These are phyloP conservation scores for Digitonthophagus gazella DNA, from an alignment of 2,888 invertebrate species.

Conservation along the genomic window DNA sequence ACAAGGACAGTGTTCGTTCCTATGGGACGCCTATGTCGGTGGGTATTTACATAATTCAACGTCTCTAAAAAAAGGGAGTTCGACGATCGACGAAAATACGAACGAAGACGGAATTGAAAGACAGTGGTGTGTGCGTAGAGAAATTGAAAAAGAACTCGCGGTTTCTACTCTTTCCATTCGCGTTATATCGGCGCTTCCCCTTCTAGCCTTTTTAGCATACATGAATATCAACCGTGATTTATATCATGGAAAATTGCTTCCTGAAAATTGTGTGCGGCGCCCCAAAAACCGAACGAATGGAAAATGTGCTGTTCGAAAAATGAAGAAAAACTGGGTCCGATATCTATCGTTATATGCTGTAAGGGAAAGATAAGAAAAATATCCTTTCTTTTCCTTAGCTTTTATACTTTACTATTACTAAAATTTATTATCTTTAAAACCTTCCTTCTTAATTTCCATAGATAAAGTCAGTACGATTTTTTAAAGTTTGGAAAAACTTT, in stretches of 20 bases:
- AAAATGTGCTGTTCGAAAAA: background rate
- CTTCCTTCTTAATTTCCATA: too few species aligned
- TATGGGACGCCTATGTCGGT: background rate
- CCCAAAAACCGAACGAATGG: background rate
- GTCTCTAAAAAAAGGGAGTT: background rate
- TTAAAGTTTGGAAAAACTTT: too few species aligned
- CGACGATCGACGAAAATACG: conserved; percentile 6
- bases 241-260: conserved; percentile 15
- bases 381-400: background rate
- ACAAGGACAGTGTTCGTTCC: background rate
- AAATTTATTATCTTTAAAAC: too few species aligned
- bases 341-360: background rate
- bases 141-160: conserved; percentile 16
- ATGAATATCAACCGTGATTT: conserved; percentile 17
- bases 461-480: too few species aligned
- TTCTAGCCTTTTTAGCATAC: conserved; percentile 11
- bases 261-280: conserved; percentile 8
- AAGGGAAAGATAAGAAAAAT: background rate
- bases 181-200: background rate
- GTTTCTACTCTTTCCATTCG: background rate
- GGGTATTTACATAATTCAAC: background rate
- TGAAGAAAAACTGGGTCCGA: background rate
- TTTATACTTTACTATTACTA: background rate
- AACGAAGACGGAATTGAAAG: conserved; percentile 10
- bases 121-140: conserved; percentile 8